phyloP scores from a whole-genome alignment of 1,140 invertebrate genomes.

The Conopomorpha cramerella region DNA sequence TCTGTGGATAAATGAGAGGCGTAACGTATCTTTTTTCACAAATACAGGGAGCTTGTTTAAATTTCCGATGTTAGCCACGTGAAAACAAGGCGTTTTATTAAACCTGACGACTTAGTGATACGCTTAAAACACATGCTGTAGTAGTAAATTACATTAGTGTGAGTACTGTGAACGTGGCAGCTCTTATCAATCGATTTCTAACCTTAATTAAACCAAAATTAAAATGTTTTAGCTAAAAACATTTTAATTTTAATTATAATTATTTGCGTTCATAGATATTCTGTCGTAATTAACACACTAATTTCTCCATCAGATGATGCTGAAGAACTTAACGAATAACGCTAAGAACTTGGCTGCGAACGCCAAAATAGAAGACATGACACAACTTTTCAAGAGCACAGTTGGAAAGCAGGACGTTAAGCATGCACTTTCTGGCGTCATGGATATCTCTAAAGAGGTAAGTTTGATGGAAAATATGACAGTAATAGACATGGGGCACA shows the following conservation, averaged over 20 bases:
- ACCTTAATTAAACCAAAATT: conserved; percentile 15
- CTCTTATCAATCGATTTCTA: no score
- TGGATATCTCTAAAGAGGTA: conserved; percentile 94
- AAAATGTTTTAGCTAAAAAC: background rate
- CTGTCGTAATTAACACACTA: background rate
- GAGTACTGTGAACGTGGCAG: no score
- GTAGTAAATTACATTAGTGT: no score
- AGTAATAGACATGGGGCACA: no score
- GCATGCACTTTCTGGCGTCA: conserved; percentile 90
- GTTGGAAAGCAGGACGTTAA: conserved; percentile 93
- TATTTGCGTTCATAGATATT: background rate
- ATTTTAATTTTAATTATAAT: background rate
- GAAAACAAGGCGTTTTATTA: no score
- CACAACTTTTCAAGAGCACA: conserved; percentile 90
- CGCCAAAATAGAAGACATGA: conserved; percentile 97
- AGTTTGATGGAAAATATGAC: no score
- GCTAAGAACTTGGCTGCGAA: conserved; percentile 95
- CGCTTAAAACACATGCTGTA: no score
- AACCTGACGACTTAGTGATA: no score
- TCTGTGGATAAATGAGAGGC: no score
- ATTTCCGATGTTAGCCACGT: no score
- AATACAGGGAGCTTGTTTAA: no score
- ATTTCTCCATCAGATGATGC: conserved; percentile 77
- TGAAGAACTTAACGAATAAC: conserved; percentile 94
- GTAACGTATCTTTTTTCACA: no score